Evolutionary conservation across 2,113 vertebrate genomes (phyloP).

Genomic region (Triplophysa rosa): DNA sequence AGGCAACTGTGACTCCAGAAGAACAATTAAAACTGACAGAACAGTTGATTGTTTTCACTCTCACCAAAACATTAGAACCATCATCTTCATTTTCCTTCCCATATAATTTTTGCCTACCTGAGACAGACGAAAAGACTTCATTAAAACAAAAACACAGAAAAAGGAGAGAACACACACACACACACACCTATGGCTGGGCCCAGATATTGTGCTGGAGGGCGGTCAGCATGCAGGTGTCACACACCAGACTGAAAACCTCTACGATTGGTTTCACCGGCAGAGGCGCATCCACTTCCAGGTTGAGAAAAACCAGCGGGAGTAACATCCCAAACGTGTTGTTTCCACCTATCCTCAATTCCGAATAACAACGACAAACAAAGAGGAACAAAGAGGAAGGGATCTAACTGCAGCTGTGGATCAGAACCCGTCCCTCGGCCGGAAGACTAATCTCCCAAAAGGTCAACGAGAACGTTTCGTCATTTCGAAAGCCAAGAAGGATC

Average conservation of each 20-base stretch:
- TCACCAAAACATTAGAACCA: constrained; percentile 39
- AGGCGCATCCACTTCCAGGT: constrained; percentile 64
- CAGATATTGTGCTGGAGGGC: constrained; percentile 52
- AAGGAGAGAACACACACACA: neutral
- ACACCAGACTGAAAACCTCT: constrained; percentile 45
- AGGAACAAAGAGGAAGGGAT: constrained; percentile 37
- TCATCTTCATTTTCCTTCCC: constrained; percentile 51
- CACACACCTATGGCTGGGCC: constrained; percentile 38
- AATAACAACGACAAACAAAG: constrained; percentile 45
- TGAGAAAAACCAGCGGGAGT: constrained; percentile 53
- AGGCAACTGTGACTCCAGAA: constrained; percentile 77
- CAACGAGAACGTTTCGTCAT: constrained; percentile 34
- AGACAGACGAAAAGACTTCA: constrained; percentile 65
- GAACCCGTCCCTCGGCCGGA: constrained; percentile 42
- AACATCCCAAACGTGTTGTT: constrained; percentile 49
- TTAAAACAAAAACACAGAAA: constrained; percentile 32
- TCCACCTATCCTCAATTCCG: constrained; percentile 25
- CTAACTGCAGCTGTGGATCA: constrained; percentile 31
- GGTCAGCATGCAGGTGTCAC: constrained; percentile 34
- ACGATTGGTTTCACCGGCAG: constrained; percentile 40
- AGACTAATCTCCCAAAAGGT: constrained; percentile 55
- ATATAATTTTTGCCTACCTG: constrained; percentile 68
- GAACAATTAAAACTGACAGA: constrained; percentile 57
- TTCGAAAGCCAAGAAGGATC: constrained; percentile 53
- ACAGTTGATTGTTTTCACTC: constrained; percentile 69